These are phyloP conservation scores for Diadromus collaris DNA, from an alignment of 2,888 invertebrate species.

Conservation along the genomic window DNA sequence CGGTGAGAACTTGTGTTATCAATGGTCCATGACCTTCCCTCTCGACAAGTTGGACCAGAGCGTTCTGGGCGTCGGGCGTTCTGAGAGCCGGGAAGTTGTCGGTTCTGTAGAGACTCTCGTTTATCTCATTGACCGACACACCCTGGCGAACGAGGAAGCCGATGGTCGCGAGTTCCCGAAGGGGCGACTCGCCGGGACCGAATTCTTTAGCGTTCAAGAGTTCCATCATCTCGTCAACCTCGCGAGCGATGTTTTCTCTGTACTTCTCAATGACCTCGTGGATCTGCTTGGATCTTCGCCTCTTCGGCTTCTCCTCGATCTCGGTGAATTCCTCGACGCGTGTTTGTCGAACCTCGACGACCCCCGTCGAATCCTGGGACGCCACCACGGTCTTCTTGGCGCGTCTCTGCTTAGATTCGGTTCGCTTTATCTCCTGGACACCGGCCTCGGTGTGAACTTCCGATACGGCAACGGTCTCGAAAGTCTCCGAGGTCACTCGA, in stretches of 20 bases:
- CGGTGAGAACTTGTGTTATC: constrained; percentile 90
- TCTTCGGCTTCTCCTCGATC: constrained; percentile 69
- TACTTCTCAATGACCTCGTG: constrained; percentile 83
- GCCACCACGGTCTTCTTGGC: constrained; percentile 72
- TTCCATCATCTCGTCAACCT: constrained; percentile 89
- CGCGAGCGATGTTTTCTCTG: constrained; percentile 84
- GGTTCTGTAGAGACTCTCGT: constrained; percentile 87
- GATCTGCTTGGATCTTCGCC: constrained; percentile 81
- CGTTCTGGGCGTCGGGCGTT: constrained; percentile 91
- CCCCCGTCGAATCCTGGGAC: constrained; percentile 64
- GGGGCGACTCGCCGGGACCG: constrained; percentile 89
- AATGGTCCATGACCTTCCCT: constrained; percentile 90
- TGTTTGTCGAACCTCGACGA: constrained; percentile 66
- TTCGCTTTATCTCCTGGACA: constrained; percentile 79
- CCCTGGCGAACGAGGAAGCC: constrained; percentile 90
- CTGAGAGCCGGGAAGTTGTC: constrained; percentile 90
- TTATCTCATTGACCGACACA: constrained; percentile 88
- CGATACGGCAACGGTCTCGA: constrained; percentile 83
- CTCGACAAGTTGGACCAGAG: constrained; percentile 91
- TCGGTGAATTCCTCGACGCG: constrained; percentile 63
- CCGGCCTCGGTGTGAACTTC: constrained; percentile 83
- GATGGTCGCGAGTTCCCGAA: constrained; percentile 91
- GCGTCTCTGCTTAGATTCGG: constrained; percentile 73
- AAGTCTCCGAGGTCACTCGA: constrained; percentile 71
- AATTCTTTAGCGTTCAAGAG: constrained; percentile 89